Conservation (phyloP, 1,140 invertebrate genomes). For the Drosophila virilis region DNA sequence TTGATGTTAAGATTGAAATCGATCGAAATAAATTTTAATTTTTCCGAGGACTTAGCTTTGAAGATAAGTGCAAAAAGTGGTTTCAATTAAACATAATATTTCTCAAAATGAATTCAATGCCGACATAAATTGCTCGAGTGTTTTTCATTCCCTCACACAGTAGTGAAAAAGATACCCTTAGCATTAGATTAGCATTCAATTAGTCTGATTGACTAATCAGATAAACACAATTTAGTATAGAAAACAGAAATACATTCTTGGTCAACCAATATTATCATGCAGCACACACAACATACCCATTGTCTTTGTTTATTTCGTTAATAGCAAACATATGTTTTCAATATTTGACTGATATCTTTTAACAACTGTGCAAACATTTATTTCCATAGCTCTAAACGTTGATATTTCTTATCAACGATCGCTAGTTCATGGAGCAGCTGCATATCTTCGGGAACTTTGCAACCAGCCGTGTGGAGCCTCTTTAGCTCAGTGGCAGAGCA, state of each 20-base stretch:
- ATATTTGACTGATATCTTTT: background rate
- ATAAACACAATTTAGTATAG: too few species aligned
- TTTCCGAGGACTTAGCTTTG: too few species aligned
- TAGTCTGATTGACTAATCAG: too few species aligned
- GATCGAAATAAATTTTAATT: too few species aligned
- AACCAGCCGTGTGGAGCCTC: constrained; percentile 71
- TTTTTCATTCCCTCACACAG: too few species aligned
- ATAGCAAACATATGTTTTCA: background rate
- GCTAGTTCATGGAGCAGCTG: background rate
- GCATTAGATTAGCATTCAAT: too few species aligned
- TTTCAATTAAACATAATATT: too few species aligned
- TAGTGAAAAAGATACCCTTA: too few species aligned
- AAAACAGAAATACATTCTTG: background rate
- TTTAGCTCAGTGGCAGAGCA: constrained; percentile 97
- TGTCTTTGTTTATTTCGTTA: background rate
- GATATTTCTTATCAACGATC: constrained; percentile 2
- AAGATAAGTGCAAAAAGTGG: too few species aligned
- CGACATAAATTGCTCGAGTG: too few species aligned
- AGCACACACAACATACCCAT: background rate
- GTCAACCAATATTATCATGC: background rate
- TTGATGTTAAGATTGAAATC: too few species aligned
- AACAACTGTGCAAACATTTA: constrained; percentile 3
- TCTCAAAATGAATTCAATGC: too few species aligned
- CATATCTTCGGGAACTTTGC: background rate
- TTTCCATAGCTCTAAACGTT: background rate